Evolutionary conservation across 2,797 vertebrate species (phyloP), one percentile per base, ranked within the genome.

Genomic region (Phaenicophaeus curvirostris): DNA sequence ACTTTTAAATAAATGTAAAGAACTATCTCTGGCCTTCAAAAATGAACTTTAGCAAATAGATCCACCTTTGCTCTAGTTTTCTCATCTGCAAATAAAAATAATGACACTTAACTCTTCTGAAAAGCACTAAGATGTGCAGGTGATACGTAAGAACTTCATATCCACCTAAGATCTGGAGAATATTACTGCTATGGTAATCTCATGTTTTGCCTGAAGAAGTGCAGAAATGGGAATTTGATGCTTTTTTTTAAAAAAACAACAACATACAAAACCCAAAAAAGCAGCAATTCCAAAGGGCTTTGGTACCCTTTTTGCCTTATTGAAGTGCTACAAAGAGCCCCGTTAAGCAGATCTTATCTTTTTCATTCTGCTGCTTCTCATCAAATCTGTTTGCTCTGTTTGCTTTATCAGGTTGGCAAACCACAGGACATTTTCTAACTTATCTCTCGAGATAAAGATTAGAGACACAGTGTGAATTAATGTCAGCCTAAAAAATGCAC

Each of bases 291-390:
- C 41, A 27, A 82, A 78, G 28, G 50, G 30, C n/a, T 51, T 50
- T 8, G 6, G 28, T 27, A 37, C 8, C 46, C 42, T 42, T 82
- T 93, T 82, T 79, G 41, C 53, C 16, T 89, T 58, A 86, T 21
- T 94, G 51, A 83, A 76, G 66, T 2, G 5, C 46, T 95, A 78
- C 67, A 87, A 89, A 93, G 76, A 87, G 54, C 76, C 11, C 2
- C 30, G 59, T 57, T 86, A 85, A 75, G 12, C 13, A 90, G 90
- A 93, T 91, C 44, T 94, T 90, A 96, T 88, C 93, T 94, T 63
- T 93, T 86, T 77, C 59, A 63, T 94, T 90, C 66, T 59, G 25
- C 71, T 92, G 74, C 69, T 90, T 95, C 71, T 92, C 83, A 84
- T 90, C 91, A 93, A 87, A 95, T 72, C 58, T n/a, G 8, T 67